Evolutionary conservation across 1,140 invertebrate species (phyloP).

Genomic region (Teleopsis dalmanni): DNA sequence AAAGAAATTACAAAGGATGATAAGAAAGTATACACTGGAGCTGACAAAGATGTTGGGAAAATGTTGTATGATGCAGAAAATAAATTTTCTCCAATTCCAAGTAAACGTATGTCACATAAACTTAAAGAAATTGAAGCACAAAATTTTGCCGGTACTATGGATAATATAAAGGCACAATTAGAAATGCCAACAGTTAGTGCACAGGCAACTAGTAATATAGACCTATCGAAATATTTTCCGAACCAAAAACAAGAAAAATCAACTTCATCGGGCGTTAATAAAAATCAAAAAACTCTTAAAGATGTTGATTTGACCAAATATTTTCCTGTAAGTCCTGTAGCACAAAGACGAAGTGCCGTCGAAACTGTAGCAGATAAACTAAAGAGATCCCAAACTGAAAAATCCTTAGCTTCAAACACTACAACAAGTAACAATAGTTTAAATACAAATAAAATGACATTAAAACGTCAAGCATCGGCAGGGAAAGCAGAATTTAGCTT

Average conservation of each 20-base stretch:
- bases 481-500: slow-evolving; percentile 20
- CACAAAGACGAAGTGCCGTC: slow-evolving; percentile 27
- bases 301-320: slow-evolving; percentile 41
- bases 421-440: not conserved
- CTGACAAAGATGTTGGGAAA: slow-evolving; percentile 10
- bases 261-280: slow-evolving; percentile 26
- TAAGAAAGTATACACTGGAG: slow-evolving; percentile 5
- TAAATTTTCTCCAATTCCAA: slow-evolving; percentile 14
- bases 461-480: slow-evolving; percentile 6
- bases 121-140: slow-evolving; percentile 36
- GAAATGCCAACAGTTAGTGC: slow-evolving; percentile 32
- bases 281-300: slow-evolving; percentile 38
- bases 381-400: slow-evolving; percentile 34
- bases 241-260: slow-evolving; percentile 36
- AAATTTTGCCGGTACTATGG: slow-evolving; percentile 40
- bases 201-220: slow-evolving; percentile 22
- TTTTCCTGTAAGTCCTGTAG: slow-evolving; percentile 35
- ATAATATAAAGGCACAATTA: slow-evolving; percentile 36
- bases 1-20: slow-evolving; percentile 21
- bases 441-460: not conserved
- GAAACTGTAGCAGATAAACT: slow-evolving; percentile 33
- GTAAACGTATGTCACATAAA: slow-evolving; percentile 23
- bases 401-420: slow-evolving; percentile 9
- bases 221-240: slow-evolving; percentile 42
- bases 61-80: slow-evolving; percentile 15